phyloP scores from a whole-genome alignment of 2,797 vertebrate species.

The Toxotes lorentzi region DNA sequence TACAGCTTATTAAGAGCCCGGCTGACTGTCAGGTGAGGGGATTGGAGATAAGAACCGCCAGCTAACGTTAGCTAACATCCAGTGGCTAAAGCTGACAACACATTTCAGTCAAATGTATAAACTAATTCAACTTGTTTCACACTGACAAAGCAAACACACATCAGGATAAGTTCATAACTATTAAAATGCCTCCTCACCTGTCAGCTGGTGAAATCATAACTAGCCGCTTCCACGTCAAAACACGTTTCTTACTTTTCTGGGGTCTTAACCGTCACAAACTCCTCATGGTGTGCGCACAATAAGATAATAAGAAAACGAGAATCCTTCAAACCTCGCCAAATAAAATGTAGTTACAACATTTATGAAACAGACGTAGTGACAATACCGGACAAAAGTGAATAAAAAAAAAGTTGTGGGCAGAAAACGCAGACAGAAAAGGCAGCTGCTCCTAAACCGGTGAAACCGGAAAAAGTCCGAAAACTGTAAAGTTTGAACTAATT shows the following conservation, averaged over 20 bases:
- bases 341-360: background rate
- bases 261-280: slow-evolving; percentile 18
- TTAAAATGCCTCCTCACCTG: slow-evolving; percentile 54
- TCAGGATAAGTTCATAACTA: accelerated
- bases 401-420: background rate
- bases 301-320: background rate
- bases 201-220: slow-evolving; percentile 31
- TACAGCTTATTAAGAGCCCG: slow-evolving; percentile 3
- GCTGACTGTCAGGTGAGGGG: slow-evolving; percentile 70
- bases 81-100: background rate
- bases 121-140: background rate
- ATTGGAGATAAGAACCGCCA: slow-evolving; percentile 20
- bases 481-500: background rate
- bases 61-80: slow-evolving; percentile 29
- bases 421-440: background rate
- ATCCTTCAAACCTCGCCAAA: background rate
- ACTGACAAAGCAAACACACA: too few relatives aligned
- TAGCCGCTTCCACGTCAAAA: slow-evolving; percentile 22
- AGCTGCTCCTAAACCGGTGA: slow-evolving; percentile 19
- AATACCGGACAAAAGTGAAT: background rate
- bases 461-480: slow-evolving; percentile 22
- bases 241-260: background rate
- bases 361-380: too few relatives aligned
- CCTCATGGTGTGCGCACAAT: background rate
- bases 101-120: background rate